These are phyloP conservation scores for Dascyllus trimaculatus DNA, from an alignment of 2,113 vertebrate genomes.

Conservation along the genomic window DNA sequence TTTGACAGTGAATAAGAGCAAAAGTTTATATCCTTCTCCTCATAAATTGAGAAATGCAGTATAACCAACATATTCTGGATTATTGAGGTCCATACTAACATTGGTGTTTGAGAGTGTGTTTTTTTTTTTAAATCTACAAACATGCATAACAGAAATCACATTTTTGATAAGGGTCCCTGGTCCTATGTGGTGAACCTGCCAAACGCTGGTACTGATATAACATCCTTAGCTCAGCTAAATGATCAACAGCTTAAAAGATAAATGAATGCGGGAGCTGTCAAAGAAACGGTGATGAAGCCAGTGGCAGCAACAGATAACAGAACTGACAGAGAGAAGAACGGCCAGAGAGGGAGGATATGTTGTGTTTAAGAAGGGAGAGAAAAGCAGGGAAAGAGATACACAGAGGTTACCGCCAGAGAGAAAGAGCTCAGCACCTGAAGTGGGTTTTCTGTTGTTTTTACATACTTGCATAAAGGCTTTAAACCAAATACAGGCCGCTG, in stretches of 20 bases:
- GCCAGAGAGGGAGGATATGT: background rate
- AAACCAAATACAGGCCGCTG: background rate
- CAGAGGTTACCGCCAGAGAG: conserved; percentile 6
- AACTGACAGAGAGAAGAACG: background rate
- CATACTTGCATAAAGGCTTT: background rate
- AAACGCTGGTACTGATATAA: too few species aligned
- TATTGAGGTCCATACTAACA: too few species aligned
- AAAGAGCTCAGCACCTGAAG: background rate
- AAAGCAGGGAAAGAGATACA: background rate
- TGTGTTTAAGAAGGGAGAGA: background rate
- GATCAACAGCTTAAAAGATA: background rate
- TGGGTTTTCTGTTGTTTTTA: background rate
- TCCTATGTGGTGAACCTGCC: too few species aligned
- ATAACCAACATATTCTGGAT: too few species aligned
- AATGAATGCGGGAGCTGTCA: background rate
- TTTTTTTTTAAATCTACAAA: too few species aligned
- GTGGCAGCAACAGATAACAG: background rate
- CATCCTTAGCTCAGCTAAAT: background rate
- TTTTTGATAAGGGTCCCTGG: too few species aligned
- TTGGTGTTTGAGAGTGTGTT: too few species aligned
- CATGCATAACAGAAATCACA: too few species aligned
- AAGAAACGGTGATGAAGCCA: background rate
- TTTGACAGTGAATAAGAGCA: too few species aligned
- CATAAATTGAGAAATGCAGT: too few species aligned
- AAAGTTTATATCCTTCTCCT: too few species aligned